Evolutionary conservation across 1,140 invertebrate species (phyloP), one percentile per base, ranked within the genome.

Genomic region (Hyphantria cunea): DNA sequence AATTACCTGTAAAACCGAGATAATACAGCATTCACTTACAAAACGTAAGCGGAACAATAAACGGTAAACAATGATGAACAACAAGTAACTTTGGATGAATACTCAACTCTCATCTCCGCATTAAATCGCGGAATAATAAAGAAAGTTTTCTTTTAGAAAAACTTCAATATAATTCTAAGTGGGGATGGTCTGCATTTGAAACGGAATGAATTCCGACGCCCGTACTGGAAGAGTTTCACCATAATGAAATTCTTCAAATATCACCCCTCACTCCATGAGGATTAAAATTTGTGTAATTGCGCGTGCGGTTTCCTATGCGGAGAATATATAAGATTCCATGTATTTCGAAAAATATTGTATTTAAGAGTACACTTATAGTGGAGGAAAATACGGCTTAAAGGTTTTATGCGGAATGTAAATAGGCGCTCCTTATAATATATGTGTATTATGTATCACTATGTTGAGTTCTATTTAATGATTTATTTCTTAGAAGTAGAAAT

Each of bases 171-270:
- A 80, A 81, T 78, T 68, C 72, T 44, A 77, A 81, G 72, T 69
- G 48, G 68, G 70, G 71, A 78, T 72, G 82, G 70, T 71, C 58
- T 69, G 72, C 72, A 72, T 76, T 77, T 82, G 70, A 82, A 84
- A 84, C 70, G 76, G 65, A 84, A 86, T 79, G 72, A 84, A 86
- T 86, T 81, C 81, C 81, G 52, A 66, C 72, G 60, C 52, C 65
- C 61, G 70, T 79, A 70, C 66, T 75, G 62, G 72, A 73, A 74
- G 74, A 82, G 82, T 83, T 81, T 85, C 78, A 76, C 80, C 76
- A 84, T 88, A 88, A 90, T 90, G 83, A 88, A 90, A 90, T 90
- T 90, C 84, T 84, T 87, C 76, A 84, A 84, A 85, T 82, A 87
- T 83, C 76, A 63, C 71, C 71, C 68, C 67, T 73, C 66, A 52